These are phyloP conservation scores for Heliconius aoede DNA, from an alignment of 2,888 invertebrate genomes.

Conservation along the genomic window DNA sequence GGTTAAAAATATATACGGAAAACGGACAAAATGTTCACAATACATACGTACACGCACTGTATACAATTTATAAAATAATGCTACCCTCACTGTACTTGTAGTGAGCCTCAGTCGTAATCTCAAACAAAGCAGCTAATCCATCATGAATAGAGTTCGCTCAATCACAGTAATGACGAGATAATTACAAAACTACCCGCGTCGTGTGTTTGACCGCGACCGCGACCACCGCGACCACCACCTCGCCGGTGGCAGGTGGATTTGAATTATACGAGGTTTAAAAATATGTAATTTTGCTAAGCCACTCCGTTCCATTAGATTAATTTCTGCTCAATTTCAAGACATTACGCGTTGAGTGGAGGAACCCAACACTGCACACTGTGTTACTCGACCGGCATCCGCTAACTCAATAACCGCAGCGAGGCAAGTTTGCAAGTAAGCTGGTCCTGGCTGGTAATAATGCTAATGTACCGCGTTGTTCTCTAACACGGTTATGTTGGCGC, in stretches of 20 bases:
- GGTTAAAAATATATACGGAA: no score
- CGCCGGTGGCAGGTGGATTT: not conserved
- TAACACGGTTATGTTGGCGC: slow-evolving; percentile 44
- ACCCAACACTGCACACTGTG: not conserved
- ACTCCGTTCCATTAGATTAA: not conserved
- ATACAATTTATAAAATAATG: not conserved
- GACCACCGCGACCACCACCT: not conserved
- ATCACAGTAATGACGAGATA: slow-evolving; percentile 51
- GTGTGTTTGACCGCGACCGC: slow-evolving; percentile 36
- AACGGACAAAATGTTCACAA: not conserved
- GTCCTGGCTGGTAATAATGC: slow-evolving; percentile 46
- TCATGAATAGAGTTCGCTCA: slow-evolving; percentile 45
- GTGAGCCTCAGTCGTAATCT: not conserved
- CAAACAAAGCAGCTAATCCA: slow-evolving; percentile 48
- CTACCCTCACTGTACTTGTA: no score
- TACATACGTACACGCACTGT: not conserved
- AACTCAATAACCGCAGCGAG: slow-evolving; percentile 32
- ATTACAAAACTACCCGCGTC: slow-evolving; percentile 52
- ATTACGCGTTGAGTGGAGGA: not conserved
- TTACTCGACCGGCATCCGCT: slow-evolving; percentile 20
- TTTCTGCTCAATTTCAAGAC: not conserved
- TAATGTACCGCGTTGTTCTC: slow-evolving; percentile 45
- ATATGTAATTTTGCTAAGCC: no score
- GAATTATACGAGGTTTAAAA: no score
- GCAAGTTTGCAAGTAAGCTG: slow-evolving; percentile 36